Conservation (phyloP, 2,797 vertebrate species). For the Chaetodon trifasciatus region DNA sequence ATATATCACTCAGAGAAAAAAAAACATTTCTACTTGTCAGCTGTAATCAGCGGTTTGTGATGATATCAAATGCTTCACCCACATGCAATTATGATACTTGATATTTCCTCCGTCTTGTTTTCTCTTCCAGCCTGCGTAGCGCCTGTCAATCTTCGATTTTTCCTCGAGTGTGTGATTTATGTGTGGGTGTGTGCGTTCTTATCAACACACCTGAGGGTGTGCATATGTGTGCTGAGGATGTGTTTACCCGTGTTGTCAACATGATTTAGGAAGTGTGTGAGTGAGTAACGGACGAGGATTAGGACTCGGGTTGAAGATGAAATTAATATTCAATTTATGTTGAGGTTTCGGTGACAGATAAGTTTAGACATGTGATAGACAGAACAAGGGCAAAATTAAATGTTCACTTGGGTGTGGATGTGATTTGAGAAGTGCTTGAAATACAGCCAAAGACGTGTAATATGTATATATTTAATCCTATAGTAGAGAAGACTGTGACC, state of each 20-base stretch:
- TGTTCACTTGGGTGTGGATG: background rate
- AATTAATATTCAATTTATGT: slow-evolving; percentile 16
- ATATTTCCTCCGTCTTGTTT: slow-evolving; percentile 51
- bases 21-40: slow-evolving; percentile 27
- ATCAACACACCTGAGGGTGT: slow-evolving; percentile 44
- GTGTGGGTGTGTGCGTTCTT: slow-evolving; percentile 25
- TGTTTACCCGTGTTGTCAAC: slow-evolving; percentile 45
- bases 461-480: background rate
- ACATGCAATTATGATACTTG: slow-evolving; percentile 34
- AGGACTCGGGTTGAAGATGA: slow-evolving; percentile 3
- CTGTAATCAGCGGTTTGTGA: slow-evolving; percentile 31
- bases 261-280: slow-evolving; percentile 40
- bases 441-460: background rate
- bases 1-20: background rate
- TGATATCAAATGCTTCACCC: slow-evolving; percentile 46
- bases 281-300: slow-evolving; percentile 17
- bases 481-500: background rate
- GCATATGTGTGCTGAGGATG: slow-evolving; percentile 29
- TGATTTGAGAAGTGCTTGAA: background rate
- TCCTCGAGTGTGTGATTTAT: slow-evolving; percentile 32
- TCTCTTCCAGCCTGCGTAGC: slow-evolving; percentile 7
- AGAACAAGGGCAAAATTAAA: background rate
- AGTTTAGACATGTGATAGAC: background rate
- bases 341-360: background rate
- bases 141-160: slow-evolving; percentile 41